Conservation (phyloP, 2,113 vertebrate species). For the Irena cyanogastra region DNA sequence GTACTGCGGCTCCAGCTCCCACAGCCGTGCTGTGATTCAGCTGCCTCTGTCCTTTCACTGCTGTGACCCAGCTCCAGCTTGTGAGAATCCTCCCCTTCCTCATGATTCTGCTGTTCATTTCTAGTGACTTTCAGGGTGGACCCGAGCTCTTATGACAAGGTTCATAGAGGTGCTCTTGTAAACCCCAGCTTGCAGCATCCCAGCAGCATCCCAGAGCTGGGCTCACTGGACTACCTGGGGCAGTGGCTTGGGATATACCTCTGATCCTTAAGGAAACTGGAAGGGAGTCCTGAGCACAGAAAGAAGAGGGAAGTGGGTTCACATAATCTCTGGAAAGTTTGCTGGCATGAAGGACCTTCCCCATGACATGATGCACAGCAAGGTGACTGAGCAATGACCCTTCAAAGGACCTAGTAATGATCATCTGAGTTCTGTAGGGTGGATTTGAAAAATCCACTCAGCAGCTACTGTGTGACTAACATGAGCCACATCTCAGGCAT, state of each 20-base stretch:
- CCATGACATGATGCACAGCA: fast-evolving
- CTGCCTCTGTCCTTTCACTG: neutral
- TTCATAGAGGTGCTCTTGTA: neutral
- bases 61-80: neutral
- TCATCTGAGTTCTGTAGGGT: neutral
- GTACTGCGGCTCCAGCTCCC: neutral
- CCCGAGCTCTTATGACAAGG: neutral
- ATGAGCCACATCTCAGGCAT: neutral
- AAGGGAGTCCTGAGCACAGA: conserved; percentile 17
- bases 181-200: neutral
- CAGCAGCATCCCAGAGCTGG: neutral
- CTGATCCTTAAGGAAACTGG: neutral
- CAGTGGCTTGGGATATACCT: neutral
- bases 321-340: neutral
- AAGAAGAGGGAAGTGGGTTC: conserved; percentile 32
- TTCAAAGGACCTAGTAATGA: neutral
- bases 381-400: neutral
- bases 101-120: neutral
- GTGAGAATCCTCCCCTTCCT: neutral
- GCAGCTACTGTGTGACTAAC: neutral
- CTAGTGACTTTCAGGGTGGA: neutral
- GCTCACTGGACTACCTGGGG: neutral
- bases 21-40: neutral
- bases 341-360: neutral
- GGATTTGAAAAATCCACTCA: neutral